Evolutionary conservation across 2,888 invertebrate species (phyloP), one percentile per base, ranked within the genome.

Genomic region (Drosophila conformis): DNA sequence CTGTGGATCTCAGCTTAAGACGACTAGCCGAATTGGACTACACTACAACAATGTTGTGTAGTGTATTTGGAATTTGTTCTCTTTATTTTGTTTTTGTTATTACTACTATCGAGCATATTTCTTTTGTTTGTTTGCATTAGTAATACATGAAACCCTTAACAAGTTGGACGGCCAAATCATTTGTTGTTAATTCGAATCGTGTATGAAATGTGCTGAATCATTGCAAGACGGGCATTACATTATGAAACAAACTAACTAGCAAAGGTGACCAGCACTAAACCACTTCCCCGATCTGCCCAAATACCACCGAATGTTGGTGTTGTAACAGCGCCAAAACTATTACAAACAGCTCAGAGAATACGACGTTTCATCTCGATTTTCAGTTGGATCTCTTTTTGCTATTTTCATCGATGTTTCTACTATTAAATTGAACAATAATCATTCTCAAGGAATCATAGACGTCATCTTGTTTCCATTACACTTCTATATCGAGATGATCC

Each of bases 181-280:
- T 60, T 72, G 42, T 64, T 71, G 33, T 48, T 36, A 57, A 5
- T 46, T 49, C 40, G 11, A 33, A 13, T 40, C 11, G 31, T 27
- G 8, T 21, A 8, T 25, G 18, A 38, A 64, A 51, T 58, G 4
- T 61, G 66, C 73, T 58, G 57, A 73, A 18, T 73, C 73, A 73
- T 73, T 48, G 15, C 48, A n/a, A 58, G 49, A 31, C 27, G 10
- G 46, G 25, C 54, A 31, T 33, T 21, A 49, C 31, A 60, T 73
- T 63, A 63, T 62, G 40, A 74, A 75, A 68, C 42, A 56, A 48
- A n/a, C 63, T 63, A 75, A 74, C 68, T 68, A 62, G 62, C 52
- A 67, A 60, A 40, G 54, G 59, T 69, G 69, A 69, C 69, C 25
- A 67, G 69, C 69, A 69, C 48, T 70, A 48, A 59, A 25, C 42